Evolutionary conservation across 2,113 vertebrate genomes (phyloP).

Genomic region (Tenrec ecaudatus): DNA sequence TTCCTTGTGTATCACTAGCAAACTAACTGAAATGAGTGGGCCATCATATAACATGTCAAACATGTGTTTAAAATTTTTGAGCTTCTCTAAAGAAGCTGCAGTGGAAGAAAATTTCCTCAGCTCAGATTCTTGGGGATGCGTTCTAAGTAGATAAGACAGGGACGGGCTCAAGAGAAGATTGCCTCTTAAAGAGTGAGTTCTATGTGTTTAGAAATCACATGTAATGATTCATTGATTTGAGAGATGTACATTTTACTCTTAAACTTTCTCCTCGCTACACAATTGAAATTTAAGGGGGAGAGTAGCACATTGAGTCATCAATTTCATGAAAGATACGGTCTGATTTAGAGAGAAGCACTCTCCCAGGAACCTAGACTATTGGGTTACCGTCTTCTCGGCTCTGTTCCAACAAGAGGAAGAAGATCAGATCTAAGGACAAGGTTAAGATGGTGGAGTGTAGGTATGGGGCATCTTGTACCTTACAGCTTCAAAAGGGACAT

Average conservation of each 20-base stretch:
- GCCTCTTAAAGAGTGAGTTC: neutral
- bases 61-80: neutral
- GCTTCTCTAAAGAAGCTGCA: neutral
- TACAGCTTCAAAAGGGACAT: neutral
- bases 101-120: neutral
- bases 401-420: neutral
- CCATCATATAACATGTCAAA: neutral
- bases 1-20: neutral
- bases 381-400: neutral
- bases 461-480: neutral
- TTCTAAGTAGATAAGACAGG: neutral
- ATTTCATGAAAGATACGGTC: neutral
- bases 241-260: neutral
- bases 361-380: neutral
- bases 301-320: neutral
- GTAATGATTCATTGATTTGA: conserved; percentile 1
- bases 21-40: neutral
- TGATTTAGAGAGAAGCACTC: neutral
- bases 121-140: conserved; percentile 14
- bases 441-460: neutral
- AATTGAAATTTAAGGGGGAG: no score
- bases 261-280: no score
- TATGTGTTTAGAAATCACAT: neutral
- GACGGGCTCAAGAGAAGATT: neutral
- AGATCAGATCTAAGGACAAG: neutral